Evolutionary conservation across 1,140 invertebrate species (phyloP).

Genomic region (Choristoneura fumiferana): DNA sequence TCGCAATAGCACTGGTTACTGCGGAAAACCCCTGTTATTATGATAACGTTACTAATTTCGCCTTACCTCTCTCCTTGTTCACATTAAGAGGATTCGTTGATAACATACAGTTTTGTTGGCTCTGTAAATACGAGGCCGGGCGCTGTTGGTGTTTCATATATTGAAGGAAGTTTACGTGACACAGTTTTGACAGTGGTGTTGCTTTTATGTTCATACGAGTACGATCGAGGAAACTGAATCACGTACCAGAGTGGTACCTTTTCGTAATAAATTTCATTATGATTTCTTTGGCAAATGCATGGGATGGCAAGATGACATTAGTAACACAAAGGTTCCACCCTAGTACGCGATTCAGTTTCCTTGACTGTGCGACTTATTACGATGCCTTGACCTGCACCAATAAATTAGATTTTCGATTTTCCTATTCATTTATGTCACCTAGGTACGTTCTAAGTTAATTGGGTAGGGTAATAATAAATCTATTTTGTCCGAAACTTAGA

Average conservation of each 20-base stretch:
- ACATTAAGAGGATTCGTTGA: slow-evolving; percentile 10
- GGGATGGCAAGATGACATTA: too few species aligned
- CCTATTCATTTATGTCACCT: too few species aligned
- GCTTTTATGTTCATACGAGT: neutral
- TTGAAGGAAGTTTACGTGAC: neutral
- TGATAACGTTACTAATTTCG: slow-evolving; percentile 41
- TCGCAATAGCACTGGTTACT: slow-evolving; percentile 19
- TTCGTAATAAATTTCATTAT: too few species aligned
- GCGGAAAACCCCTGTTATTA: slow-evolving; percentile 35
- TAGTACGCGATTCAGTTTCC: too few species aligned
- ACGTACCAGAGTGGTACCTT: too few species aligned
- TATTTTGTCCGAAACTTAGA: too few species aligned
- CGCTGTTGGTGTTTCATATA: neutral
- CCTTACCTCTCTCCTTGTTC: slow-evolving; percentile 20
- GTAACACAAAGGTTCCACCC: too few species aligned
- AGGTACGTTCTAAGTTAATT: too few species aligned
- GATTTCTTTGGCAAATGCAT: too few species aligned
- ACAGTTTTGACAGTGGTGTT: too few species aligned
- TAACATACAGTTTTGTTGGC: slow-evolving; percentile 9
- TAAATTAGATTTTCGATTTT: neutral
- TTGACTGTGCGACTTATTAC: neutral
- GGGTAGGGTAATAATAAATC: too few species aligned
- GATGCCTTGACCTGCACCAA: neutral
- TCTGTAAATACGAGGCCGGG: slow-evolving; percentile 1
- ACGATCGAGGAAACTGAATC: too few species aligned